Evolutionary conservation across 2,888 invertebrate species (phyloP), one percentile per base, ranked within the genome.

Genomic region (Dasypolia templi): DNA sequence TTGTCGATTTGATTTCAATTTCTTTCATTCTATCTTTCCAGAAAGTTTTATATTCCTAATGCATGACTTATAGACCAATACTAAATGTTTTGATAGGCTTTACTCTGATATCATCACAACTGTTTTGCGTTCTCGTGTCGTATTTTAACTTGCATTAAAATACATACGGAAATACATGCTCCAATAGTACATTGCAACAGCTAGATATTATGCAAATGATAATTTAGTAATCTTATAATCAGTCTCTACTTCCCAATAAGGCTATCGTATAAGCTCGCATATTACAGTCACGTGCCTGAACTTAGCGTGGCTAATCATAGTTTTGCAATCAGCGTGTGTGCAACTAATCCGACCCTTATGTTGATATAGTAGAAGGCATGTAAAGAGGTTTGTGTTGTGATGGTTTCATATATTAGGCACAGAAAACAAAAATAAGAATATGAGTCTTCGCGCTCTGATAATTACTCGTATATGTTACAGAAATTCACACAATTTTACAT

Each of bases 261-360:
- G 82, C 61, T 76, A 79, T 82, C 70, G 19, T 79, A 29, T 26
- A 58, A n/a, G 39, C 55, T 56, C 19, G 53, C 59, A 62, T 64
- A 17, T n/a, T 22, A n/a, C 62, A 71, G 78, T 82, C 79, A 82
- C 78, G 82, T 79, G 65, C 56, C n/a, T 61, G 75, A 75, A 79
- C 61, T 49, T 55, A 81, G 63, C 58, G 44, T 49, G 19, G 66
- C 32, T 82, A 79, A 82, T 82, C 82, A 49, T 49, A 55, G 62
- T 62, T 53, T 78, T 56, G 55, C 58, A 63, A 81, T 80, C 78
- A 56, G 59, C 82, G 39, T 59, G 39, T 71, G 72, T 53, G 51
- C 63, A 67, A 66, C 62, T 77, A 66, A 77, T 51, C 42, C 61
- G 77, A 69, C 66, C 61, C 46, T 51, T 64, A 44, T 39, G 26